These are phyloP conservation scores for Echiichthys vipera DNA, from an alignment of 2,797 vertebrate genomes.

Conservation along the genomic window DNA sequence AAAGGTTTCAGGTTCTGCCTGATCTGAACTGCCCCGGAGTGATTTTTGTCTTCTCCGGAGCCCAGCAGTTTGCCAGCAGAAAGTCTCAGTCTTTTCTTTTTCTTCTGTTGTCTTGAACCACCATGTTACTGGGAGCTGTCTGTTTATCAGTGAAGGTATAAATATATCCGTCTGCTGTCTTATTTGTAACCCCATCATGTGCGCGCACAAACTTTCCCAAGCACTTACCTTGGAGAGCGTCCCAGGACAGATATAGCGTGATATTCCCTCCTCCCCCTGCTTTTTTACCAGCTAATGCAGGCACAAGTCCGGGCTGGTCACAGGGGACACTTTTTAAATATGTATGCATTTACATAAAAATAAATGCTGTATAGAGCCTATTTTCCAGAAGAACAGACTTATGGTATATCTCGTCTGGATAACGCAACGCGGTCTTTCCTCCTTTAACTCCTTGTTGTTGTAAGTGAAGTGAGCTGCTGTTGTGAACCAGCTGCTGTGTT, in stretches of 20 bases:
- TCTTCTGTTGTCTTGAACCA: constrained; percentile 26
- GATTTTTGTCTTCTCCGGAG: constrained; percentile 20
- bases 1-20: constrained; percentile 25
- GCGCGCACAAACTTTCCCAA: constrained; percentile 21
- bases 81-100: constrained; percentile 31
- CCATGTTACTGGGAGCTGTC: constrained; percentile 52
- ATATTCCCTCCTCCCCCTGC: constrained; percentile 52
- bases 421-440: background rate
- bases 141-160: constrained; percentile 58
- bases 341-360: constrained; percentile 31
- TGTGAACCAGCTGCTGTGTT: constrained; percentile 20
- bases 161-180: constrained; percentile 52
- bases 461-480: constrained; percentile 46
- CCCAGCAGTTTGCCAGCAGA: constrained; percentile 12
- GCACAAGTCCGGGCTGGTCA: constrained; percentile 3
- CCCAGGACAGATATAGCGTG: constrained; percentile 64
- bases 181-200: constrained; percentile 57
- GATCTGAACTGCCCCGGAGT: constrained; percentile 10
- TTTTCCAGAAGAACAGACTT: constrained; percentile 11
- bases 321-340: constrained; percentile 34
- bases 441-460: background rate
- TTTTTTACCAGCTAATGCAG: constrained; percentile 37
- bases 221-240: constrained; percentile 64
- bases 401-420: background rate
- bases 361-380: background rate